These are phyloP conservation scores for Berghia stephanieae DNA, from an alignment of 1,140 invertebrate species.

Conservation along the genomic window DNA sequence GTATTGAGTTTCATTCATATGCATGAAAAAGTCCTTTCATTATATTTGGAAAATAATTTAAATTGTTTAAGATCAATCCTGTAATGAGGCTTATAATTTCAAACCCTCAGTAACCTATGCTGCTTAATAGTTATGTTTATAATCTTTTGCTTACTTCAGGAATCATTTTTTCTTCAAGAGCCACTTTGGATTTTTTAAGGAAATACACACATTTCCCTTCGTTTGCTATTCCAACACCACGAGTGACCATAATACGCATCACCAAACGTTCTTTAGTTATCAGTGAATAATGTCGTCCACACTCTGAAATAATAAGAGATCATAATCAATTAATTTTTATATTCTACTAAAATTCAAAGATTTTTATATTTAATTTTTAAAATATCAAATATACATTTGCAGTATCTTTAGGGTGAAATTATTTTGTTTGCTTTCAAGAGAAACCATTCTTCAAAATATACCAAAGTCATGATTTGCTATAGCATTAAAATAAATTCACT, in stretches of 20 bases:
- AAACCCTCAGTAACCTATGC: neutral
- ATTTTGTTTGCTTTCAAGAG: neutral
- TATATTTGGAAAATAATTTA: neutral
- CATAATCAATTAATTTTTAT: neutral
- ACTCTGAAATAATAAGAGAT: slow-evolving; percentile 9
- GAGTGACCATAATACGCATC: neutral
- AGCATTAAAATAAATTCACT: neutral
- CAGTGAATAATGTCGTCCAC: slow-evolving; percentile 14
- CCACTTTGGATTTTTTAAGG: neutral
- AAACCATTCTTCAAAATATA: neutral
- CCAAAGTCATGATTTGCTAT: neutral
- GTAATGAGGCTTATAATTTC: no score
- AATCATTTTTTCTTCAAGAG: slow-evolving; percentile 24
- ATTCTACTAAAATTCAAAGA: no score
- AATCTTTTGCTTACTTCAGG: slow-evolving; percentile 8
- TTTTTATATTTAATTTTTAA: neutral
- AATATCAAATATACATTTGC: neutral
- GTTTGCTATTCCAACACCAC: neutral
- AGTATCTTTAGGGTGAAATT: neutral
- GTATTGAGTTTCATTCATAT: neutral
- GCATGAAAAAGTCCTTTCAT: neutral
- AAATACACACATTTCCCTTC: slow-evolving; percentile 27
- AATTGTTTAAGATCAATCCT: no score
- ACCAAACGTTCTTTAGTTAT: neutral
- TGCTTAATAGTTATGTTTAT: neutral